Conservation (phyloP, 2,888 invertebrate species). For the Catotricha subobsoleta region DNA sequence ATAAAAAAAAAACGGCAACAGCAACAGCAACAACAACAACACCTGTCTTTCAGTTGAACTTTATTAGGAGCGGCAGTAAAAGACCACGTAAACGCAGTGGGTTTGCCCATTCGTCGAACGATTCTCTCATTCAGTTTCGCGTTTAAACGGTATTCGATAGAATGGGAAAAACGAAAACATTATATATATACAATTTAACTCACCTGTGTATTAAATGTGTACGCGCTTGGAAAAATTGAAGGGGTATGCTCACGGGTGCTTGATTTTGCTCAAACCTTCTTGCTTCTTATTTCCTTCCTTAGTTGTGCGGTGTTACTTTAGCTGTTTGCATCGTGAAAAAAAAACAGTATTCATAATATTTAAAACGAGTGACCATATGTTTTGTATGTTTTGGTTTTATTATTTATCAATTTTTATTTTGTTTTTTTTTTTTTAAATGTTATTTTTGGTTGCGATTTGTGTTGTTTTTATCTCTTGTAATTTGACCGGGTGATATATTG, state of each 20-base stretch:
- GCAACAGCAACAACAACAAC: too few species aligned
- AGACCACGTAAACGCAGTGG: conserved; percentile 11
- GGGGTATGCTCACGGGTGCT: conserved; percentile 13
- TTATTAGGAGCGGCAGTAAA: conserved; percentile 4
- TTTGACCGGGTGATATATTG: neutral
- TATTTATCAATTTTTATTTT: neutral
- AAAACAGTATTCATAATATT: too few species aligned
- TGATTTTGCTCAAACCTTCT: conserved; percentile 13
- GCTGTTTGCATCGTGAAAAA: conserved; percentile 17
- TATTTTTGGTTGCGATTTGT: neutral
- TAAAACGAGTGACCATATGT: conserved; percentile 3
- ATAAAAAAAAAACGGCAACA: too few species aligned
- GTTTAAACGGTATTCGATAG: neutral
- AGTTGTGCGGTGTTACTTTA: conserved; percentile 16
- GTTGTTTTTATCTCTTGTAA: too few species aligned
- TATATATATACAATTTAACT: conserved; percentile 1
- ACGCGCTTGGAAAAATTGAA: conserved; percentile 8
- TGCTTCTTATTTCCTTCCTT: conserved; percentile 17
- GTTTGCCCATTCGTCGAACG: conserved; percentile 10
- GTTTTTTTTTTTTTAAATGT: neutral
- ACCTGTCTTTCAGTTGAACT: conserved; percentile 3
- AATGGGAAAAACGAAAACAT: conserved; percentile 7
- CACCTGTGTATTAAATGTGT: too few species aligned
- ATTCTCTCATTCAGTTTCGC: neutral
- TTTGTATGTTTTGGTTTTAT: neutral